Percentiles rank a stretch among this genome's conserved stretches.
These are phyloP conservation scores for Perca fluviatilis DNA, from an alignment of 2,113 vertebrate species.

Conservation along the genomic window DNA sequence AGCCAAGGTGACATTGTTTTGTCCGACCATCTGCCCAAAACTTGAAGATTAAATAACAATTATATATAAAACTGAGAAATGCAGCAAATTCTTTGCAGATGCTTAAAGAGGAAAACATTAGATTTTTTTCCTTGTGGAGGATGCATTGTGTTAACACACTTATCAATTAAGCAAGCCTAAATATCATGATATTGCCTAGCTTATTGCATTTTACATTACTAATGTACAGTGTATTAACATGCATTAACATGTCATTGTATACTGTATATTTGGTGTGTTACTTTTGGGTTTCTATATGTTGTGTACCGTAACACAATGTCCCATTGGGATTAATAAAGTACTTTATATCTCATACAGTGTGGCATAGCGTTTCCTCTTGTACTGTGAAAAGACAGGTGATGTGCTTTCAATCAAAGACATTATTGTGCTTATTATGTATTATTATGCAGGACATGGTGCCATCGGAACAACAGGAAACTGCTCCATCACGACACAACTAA, in stretches of 20 bases:
- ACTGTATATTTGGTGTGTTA: not conserved
- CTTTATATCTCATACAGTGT: not conserved
- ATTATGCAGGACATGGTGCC: constrained; percentile 24
- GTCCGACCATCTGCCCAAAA: not conserved
- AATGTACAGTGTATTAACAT: not conserved
- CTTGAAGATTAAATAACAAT: not conserved
- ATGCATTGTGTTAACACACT: not conserved
- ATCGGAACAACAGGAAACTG: constrained; percentile 46
- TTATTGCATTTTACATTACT: not conserved
- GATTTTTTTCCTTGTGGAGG: not conserved
- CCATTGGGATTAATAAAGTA: not conserved
- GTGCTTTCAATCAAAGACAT: not conserved
- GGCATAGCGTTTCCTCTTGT: not conserved
- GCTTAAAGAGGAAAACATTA: not conserved
- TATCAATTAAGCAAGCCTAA: not conserved
- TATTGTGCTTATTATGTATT: not conserved
- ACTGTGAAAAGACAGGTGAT: not conserved
- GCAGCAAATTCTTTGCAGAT: not conserved
- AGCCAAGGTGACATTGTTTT: not conserved
- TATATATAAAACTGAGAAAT: not conserved
- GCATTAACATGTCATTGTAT: too few species aligned
- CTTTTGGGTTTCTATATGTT: not conserved
- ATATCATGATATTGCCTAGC: not conserved
- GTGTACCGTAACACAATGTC: not conserved
- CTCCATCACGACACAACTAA: constrained; percentile 45